Evolutionary conservation across 2,797 vertebrate species (phyloP), one percentile per base, ranked within the genome.

Genomic region (Perodicticus potto): DNA sequence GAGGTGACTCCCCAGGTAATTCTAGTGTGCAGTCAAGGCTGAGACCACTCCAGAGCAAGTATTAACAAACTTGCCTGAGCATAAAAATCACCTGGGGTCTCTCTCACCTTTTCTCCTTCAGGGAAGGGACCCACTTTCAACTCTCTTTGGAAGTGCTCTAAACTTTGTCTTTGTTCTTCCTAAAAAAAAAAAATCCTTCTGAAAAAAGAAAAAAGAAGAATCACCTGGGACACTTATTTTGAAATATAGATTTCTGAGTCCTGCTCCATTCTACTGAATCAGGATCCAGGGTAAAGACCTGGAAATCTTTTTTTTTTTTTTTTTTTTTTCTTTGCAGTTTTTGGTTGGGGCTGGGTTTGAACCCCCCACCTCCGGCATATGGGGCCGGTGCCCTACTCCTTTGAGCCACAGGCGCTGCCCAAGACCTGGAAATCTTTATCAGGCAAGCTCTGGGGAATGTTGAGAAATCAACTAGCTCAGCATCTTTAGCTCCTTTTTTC

Each of bases 401-500:
- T 40, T 40, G 40, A 40, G 40, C 40, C 40, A 40, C 40, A 40
- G 40, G 40, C 40, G 40, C 40, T 5, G 40, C 40, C 40, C 40
- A 91, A 85, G 45, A 3, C 57, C 83, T 93, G 4, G 34, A 69
- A 89, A 80, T 78, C n/a, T 43, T 45, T 89, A 73, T 61, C 32
- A 70, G 61, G 34, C 17, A 34, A 77, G n/a, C 72, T 82, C 61
- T 45, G 5, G 55, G 14, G 92, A 81, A 45, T 63, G 63, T 17
- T 88, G 69, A 63, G 40, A 82, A 91, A 82, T 94, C 65, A 57
- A 20, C 57, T 91, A 49, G 19, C 83, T 70, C 77, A 61, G 23
- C 59, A 90, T 49, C n/a, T 83, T 83, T 86, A 63, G 7, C 27
- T 40, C 63, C 94, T 89, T 77, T 80, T 94, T 59, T 12, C 85